These are phyloP conservation scores for Pionites leucogaster DNA, from an alignment of 2,113 vertebrate species.

Conservation along the genomic window DNA sequence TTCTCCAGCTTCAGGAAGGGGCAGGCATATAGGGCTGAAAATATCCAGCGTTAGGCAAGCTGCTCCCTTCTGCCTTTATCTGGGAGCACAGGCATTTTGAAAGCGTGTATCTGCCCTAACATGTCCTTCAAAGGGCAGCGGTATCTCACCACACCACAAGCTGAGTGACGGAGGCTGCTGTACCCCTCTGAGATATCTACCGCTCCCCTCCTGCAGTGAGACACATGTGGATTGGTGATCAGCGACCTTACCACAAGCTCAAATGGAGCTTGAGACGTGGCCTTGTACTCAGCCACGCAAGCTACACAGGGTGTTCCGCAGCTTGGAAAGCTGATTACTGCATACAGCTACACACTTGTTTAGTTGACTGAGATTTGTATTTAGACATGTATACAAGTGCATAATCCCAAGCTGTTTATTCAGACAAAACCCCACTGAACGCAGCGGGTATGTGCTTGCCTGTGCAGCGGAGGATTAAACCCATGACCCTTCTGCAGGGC, in stretches of 20 bases:
- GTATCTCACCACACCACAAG: neutral
- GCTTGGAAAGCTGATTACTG: neutral
- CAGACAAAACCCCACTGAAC: neutral
- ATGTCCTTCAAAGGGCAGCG: neutral
- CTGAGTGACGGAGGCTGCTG: neutral
- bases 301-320: neutral
- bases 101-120: neutral
- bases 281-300: neutral
- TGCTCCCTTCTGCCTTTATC: slow-evolving; percentile 45
- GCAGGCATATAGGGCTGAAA: neutral
- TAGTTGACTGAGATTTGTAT: neutral
- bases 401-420: neutral
- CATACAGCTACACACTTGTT: neutral
- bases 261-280: neutral
- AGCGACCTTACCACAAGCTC: rapidly evolving
- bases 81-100: slow-evolving; percentile 6
- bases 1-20: neutral
- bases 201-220: rapidly evolving
- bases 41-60: neutral
- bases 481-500: neutral
- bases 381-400: neutral
- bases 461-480: neutral
- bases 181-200: neutral
- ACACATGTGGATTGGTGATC: neutral
- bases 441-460: rapidly evolving